A percentile compares a stretch with the other conserved stretches of the same genome.
Evolutionary conservation across 2,888 invertebrate species (phyloP).

Genomic region (Lysandra coridon): DNA sequence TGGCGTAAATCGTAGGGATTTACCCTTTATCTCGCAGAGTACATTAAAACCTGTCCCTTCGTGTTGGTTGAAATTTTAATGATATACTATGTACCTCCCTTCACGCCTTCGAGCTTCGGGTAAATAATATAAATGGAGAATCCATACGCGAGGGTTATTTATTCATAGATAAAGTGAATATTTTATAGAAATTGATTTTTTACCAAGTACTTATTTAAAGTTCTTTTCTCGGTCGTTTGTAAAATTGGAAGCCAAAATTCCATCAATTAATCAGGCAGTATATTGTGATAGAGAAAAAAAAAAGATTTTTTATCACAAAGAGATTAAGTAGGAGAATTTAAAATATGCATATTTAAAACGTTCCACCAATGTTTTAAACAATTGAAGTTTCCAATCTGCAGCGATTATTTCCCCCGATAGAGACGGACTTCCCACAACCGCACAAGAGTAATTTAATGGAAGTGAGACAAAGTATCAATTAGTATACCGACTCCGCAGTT

Average conservation of each 20-base stretch:
- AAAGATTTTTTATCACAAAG: not conserved
- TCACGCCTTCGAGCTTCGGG: not conserved
- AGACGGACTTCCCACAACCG: slow-evolving; percentile 2
- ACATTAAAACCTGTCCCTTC: slow-evolving; percentile 33
- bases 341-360: not conserved
- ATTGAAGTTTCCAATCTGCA: slow-evolving; percentile 5
- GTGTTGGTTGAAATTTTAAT: slow-evolving; percentile 22
- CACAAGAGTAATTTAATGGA: slow-evolving; percentile 24
- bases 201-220: not conserved
- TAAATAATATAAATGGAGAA: not conserved
- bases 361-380: not conserved
- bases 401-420: not conserved
- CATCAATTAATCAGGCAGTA: not conserved
- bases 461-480: slow-evolving; percentile 31
- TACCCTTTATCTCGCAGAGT: slow-evolving; percentile 53
- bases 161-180: not conserved
- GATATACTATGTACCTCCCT: slow-evolving; percentile 16
- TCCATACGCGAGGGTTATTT: not conserved
- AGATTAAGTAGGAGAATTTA: not conserved
- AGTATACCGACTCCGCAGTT: slow-evolving; percentile 29
- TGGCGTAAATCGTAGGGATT: slow-evolving; percentile 71
- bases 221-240: not conserved
- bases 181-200: not conserved
- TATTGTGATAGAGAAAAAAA: not conserved
- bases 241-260: too few relatives aligned